Base-by-base conservation (phyloP, 2,888 invertebrate species). In the Odontomyia ornata region DNA sequence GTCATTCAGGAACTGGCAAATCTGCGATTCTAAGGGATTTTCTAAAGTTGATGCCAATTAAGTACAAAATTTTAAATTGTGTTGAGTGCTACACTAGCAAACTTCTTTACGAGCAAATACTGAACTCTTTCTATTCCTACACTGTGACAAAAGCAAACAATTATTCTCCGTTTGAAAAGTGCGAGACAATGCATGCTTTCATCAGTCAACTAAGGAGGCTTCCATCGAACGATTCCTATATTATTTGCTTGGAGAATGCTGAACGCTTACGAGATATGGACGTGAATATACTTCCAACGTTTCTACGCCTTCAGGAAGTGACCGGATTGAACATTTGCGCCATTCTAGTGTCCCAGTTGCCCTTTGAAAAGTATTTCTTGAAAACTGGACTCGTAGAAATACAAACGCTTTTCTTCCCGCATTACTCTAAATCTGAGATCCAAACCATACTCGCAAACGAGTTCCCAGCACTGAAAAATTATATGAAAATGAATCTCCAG, bases 1-100 rank as follows among this genome's bases (percentile, higher is more conserved):
- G 96, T n/a, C 93, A 93, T 84, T 91, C 94, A 80, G 92, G 93
- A 11, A 93, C 93, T 25, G 96, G 96, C 30, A 97, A 97, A 88
- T 91, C 92, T n/a, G 85, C 91, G 21, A 89, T 95, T 77, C 84
- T 93, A 3, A 88, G 88, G 75, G 87, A 89, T 11, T 86, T 94
- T 13, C 85, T 96, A 2, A 83, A 88, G 52, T 84, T 89, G 72
- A 90, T 91, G 79, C 73, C 72, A 11, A 78, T 80, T 2, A 90
- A 89, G 84, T 88, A 90, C 81, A 91, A 92, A 36, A 83, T 90
- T 52, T 88, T 96, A 30, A 94, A 95, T 87, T 93, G 95, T 83
- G 90, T 95, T 7, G 96, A 96, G 86, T 94, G 93, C 84, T 94
- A 94, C 84, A 90, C 91, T 9, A 88, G 90, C 9, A 92, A 92